Evolutionary conservation across 2,888 invertebrate genomes (phyloP).

Genomic region (Pollenia angustigena): DNA sequence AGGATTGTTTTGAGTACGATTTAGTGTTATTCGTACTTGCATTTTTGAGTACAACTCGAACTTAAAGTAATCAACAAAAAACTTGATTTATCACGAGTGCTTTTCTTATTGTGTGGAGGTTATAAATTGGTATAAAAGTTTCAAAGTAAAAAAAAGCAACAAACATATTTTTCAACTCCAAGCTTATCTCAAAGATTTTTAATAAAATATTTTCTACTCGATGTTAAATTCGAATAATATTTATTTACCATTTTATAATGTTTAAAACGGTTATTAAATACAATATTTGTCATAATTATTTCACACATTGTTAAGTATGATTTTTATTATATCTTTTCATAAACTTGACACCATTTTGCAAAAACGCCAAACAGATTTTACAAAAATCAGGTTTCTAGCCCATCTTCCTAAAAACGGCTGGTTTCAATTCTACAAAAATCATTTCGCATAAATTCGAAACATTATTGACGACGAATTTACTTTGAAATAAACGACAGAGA

Average conservation of each 20-base stretch:
- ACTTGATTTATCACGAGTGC: too few relatives aligned
- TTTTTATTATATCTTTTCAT: constrained; percentile 51
- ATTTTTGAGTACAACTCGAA: too few relatives aligned
- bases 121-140: too few relatives aligned
- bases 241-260: neutral
- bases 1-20: too few relatives aligned
- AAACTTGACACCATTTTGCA: constrained; percentile 66
- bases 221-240: neutral
- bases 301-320: constrained; percentile 64
- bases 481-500: constrained; percentile 22
- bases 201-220: neutral
- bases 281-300: constrained; percentile 45
- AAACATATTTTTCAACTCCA: too few relatives aligned
- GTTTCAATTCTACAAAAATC: constrained; percentile 34
- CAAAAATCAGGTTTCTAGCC: constrained; percentile 59
- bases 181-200: neutral
- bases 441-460: constrained; percentile 60
- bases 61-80: too few relatives aligned
- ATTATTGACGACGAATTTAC: constrained; percentile 63
- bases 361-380: constrained; percentile 26
- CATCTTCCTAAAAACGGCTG: constrained; percentile 4
- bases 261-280: constrained; percentile 29
- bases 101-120: too few relatives aligned
- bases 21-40: too few relatives aligned
- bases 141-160: too few relatives aligned